Evolutionary conservation across 2,797 vertebrate genomes (phyloP).

Genomic region (Orientallactaga sibirica): DNA sequence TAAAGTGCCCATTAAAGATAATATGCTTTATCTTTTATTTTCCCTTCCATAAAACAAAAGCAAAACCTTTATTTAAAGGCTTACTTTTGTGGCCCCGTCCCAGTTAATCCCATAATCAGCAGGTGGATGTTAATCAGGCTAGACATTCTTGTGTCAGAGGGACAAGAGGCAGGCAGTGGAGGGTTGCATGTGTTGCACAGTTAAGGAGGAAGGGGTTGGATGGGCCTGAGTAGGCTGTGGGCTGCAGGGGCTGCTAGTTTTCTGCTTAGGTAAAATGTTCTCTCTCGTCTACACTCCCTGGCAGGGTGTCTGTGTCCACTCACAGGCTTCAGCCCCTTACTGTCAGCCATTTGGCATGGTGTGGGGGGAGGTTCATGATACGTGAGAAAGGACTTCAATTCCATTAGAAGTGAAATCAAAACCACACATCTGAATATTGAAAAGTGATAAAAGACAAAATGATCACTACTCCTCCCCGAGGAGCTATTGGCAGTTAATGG

Average conservation of each 20-base stretch:
- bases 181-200: accelerated
- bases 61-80: conserved; percentile 41
- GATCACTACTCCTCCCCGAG: too few relatives aligned
- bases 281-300: not conserved
- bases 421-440: not conserved
- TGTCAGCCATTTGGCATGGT: not conserved
- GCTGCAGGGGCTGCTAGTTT: not conserved
- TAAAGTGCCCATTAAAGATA: conserved; percentile 1
- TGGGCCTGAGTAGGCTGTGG: not conserved
- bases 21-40: conserved; percentile 51
- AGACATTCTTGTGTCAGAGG: not conserved
- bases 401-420: conserved; percentile 40
- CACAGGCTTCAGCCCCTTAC: not conserved
- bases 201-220: not conserved
- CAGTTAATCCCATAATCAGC: conserved; percentile 62
- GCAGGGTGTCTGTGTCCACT: not conserved
- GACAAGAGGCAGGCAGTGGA: not conserved
- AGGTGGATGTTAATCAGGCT: conserved; percentile 40
- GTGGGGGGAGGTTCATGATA: not conserved
- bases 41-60: conserved; percentile 29
- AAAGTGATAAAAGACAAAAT: not conserved
- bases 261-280: not conserved
- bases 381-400: not conserved
- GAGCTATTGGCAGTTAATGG: too few relatives aligned
- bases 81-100: conserved; percentile 37